Base-by-base conservation (phyloP, 2,888 invertebrate species). In the Neoascia interrupta region DNA sequence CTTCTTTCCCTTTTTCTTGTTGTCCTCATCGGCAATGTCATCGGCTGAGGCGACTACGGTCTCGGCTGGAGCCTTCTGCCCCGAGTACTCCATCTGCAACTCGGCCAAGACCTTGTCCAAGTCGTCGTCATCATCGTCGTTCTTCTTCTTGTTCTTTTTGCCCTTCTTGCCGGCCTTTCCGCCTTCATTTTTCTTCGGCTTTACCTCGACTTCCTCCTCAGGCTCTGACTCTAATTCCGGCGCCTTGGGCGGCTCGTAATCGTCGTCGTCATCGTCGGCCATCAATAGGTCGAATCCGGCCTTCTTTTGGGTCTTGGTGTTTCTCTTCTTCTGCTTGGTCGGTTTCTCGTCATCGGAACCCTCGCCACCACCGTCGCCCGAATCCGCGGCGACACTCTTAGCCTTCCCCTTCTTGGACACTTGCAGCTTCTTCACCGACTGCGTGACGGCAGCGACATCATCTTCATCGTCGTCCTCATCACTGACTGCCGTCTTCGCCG, bases 41-140 rank as follows among this genome's bases (percentile, higher is more conserved):
- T 87, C 85, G 1, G 66, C 60, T 6, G 83, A 82, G 3, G 75
- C 82, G 36, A 83, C 85, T 37, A 87, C 86, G 3, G 87, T 82
- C 76, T 92, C 90, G 2, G 81, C 31, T 80, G 90, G 89, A 84
- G 92, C 91, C 0, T 90, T 90, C 13, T 93, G 94, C 51, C 93
- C 90, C 89, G 95, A 94, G 90, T 96, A 96, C 89, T 94, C 90
- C 88, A 94, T 93, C 60, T 87, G 87, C 80, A 96, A 89, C 88
- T 96, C 95, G 8, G 95, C 96, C 79, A 96, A 88, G 73, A 95
- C 93, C 88, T 94, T 94, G 84, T 96, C 96, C 73, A 96, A 89
- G 86, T 96, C 96, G 64, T 92, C 92, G 0, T 86, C 86, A 79
- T 95, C 94, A 84, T 94, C 94, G 60, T 94, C 94, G 83, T 93